Evolutionary conservation across 2,797 vertebrate species (phyloP).

Genomic region (Crocodylus rhombifer): DNA sequence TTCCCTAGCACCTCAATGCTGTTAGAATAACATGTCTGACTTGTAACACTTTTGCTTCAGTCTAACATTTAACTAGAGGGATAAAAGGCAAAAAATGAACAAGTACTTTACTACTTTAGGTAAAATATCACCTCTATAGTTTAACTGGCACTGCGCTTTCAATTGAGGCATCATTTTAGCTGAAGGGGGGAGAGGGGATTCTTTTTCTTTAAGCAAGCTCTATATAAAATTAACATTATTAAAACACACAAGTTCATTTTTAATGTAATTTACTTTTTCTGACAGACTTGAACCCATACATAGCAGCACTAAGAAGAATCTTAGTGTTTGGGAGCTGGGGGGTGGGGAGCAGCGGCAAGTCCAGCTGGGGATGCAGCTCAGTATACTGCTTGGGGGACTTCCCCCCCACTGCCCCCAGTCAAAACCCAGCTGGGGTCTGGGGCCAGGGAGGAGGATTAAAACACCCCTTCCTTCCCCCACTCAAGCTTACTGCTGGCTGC

Average conservation of each 20-base stretch:
- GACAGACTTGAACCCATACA: not conserved
- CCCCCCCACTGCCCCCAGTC: too few relatives aligned
- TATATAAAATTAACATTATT: not conserved
- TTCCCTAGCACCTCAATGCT: conserved; percentile 51
- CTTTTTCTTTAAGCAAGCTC: not conserved
- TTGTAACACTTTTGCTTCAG: conserved; percentile 53
- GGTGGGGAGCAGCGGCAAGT: too few relatives aligned
- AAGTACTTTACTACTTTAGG: not conserved
- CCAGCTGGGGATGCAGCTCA: too few relatives aligned
- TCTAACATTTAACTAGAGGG: conserved; percentile 39
- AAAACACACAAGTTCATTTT: not conserved
- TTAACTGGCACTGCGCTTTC: not conserved
- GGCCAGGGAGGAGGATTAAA: too few relatives aligned
- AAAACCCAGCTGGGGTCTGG: too few relatives aligned
- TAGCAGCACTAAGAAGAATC: not conserved
- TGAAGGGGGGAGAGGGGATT: not conserved
- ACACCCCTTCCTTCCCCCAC: too few relatives aligned
- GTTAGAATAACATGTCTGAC: conserved; percentile 26
- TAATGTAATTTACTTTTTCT: not conserved
- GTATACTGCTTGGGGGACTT: too few relatives aligned
- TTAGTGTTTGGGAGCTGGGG: too few relatives aligned
- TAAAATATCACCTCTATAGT: conserved; percentile 15
- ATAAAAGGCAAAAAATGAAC: not conserved
- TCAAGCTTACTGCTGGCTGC: too few relatives aligned
- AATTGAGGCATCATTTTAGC: not conserved